These are phyloP conservation scores for Halictus rubicundus DNA, from an alignment of 1,140 invertebrate genomes.

Conservation along the genomic window DNA sequence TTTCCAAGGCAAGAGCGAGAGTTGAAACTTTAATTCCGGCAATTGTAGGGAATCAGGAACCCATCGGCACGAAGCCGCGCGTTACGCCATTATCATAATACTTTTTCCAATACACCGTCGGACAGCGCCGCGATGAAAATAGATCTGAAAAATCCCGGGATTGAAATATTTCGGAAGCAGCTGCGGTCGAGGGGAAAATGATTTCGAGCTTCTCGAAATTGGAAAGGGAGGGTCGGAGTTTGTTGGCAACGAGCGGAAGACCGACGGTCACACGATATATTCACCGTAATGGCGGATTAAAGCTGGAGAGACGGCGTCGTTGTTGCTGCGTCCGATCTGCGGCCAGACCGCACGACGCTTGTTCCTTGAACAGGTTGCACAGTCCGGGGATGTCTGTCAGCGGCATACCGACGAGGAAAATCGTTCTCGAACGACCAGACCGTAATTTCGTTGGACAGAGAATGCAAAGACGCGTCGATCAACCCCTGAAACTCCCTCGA, in stretches of 20 bases:
- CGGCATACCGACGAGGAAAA: constrained; percentile 30
- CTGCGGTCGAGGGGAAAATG: background rate
- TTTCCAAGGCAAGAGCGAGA: too few relatives aligned
- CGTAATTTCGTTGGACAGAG: constrained; percentile 26
- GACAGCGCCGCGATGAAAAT: background rate
- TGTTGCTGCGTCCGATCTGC: constrained; percentile 27
- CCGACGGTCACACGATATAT: constrained; percentile 11
- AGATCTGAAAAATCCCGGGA: background rate
- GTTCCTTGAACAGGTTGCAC: constrained; percentile 35
- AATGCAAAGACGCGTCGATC: background rate
- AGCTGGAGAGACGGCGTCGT: background rate
- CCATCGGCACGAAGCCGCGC: background rate
- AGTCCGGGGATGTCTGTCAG: constrained; percentile 24
- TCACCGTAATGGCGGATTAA: constrained; percentile 13
- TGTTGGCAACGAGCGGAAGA: background rate
- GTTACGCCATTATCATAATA: background rate
- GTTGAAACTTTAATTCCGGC: background rate
- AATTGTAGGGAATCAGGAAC: background rate
- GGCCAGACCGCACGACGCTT: constrained; percentile 34
- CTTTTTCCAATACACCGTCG: background rate
- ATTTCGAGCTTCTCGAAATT: background rate
- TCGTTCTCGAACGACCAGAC: constrained; percentile 23
- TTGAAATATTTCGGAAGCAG: background rate
- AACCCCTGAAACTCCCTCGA: too few relatives aligned
- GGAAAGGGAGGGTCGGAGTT: background rate